These are phyloP conservation scores for Hypena proboscidalis DNA, from an alignment of 2,888 invertebrate genomes.

Conservation along the genomic window DNA sequence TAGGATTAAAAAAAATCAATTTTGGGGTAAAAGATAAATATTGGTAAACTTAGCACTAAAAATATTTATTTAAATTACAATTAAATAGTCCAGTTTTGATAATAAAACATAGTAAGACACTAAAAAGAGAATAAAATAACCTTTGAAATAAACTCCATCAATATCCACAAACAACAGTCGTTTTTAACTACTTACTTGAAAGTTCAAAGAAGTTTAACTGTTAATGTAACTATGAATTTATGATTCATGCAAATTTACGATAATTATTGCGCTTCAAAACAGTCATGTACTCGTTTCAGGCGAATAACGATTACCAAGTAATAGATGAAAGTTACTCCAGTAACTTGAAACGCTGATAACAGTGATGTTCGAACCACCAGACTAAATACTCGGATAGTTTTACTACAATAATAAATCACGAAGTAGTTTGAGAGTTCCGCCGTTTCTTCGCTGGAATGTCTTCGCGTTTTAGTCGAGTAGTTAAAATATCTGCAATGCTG, in stretches of 20 bases:
- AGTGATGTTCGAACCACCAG: conserved; percentile 62
- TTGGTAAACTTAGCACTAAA: no score
- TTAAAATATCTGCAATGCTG: conserved; percentile 33
- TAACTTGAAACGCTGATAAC: conserved; percentile 61
- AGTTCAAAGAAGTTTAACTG: no score
- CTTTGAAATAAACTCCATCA: no score
- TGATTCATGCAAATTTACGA: conserved; percentile 9
- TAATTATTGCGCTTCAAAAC: conserved; percentile 26
- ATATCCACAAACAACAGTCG: no score
- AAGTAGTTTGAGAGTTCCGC: conserved; percentile 58
- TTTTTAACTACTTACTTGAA: no score
- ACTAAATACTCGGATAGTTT: conserved; percentile 73
- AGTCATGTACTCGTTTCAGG: conserved; percentile 42
- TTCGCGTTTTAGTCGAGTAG: conserved; percentile 32
- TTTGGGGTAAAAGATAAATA: no score
- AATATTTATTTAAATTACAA: no score
- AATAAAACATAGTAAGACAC: no score
- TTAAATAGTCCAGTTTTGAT: no score
- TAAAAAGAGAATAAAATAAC: no score
- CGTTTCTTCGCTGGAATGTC: conserved; percentile 37
- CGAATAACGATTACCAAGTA: conserved; percentile 47
- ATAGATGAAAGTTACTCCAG: conserved; percentile 44
- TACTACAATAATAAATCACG: conserved; percentile 72
- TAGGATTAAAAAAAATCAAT: no score
- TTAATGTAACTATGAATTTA: no score